These are phyloP conservation scores for Crypturellus undulatus DNA, from an alignment of 2,113 vertebrate species.

Conservation along the genomic window DNA sequence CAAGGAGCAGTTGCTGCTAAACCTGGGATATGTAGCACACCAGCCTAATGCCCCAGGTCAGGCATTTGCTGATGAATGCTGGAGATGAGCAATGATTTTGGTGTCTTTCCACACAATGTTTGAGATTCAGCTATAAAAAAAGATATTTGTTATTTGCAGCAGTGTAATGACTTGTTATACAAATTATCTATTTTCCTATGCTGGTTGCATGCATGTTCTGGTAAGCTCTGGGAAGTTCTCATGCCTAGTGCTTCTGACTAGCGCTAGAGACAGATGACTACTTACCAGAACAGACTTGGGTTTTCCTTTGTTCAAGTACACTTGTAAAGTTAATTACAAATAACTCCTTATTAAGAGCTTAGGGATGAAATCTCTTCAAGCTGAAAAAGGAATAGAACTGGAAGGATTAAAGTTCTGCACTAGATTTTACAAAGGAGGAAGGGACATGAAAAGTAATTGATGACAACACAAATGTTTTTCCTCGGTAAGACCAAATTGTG, in stretches of 20 bases:
- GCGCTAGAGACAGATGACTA: rapidly evolving
- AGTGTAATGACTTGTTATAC: neutral
- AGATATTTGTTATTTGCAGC: neutral
- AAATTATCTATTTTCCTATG: neutral
- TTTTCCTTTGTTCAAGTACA: neutral
- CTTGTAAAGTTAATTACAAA: neutral
- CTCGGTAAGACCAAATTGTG: neutral
- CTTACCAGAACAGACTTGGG: neutral
- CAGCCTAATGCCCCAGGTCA: neutral
- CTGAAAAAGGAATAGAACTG: neutral
- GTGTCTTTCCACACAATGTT: neutral
- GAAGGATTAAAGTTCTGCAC: neutral
- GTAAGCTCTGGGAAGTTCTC: no score
- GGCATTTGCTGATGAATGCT: neutral
- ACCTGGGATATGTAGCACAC: rapidly evolving
- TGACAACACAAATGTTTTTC: neutral
- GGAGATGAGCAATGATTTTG: neutral
- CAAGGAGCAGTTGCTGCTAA: neutral
- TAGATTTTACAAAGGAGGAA: neutral
- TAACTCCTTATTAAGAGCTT: neutral
- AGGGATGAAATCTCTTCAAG: neutral
- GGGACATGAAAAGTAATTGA: neutral
- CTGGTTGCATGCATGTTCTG: neutral
- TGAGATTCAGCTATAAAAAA: neutral
- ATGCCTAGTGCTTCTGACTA: neutral